A percentile compares a stretch with the other conserved stretches of the same genome.
Conservation (phyloP, 2,888 invertebrate species). For the Leuctra nigra region DNA sequence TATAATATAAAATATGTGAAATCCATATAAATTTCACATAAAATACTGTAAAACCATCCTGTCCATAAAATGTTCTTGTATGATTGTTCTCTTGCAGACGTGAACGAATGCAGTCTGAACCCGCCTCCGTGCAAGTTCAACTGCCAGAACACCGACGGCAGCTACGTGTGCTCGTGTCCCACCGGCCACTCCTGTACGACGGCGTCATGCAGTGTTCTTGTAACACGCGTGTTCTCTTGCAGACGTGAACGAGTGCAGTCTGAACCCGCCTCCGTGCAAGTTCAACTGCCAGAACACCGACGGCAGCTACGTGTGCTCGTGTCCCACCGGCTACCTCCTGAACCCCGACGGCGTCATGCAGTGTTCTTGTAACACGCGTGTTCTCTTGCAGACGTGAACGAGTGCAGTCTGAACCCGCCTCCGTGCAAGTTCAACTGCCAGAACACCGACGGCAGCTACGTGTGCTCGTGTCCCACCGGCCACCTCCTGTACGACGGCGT, state of each 20-base stretch:
- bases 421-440: constrained; percentile 76
- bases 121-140: constrained; percentile 72
- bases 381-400: constrained; percentile 61
- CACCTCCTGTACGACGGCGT: constrained; percentile 69
- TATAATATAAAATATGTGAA: too few relatives aligned
- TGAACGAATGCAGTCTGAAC: constrained; percentile 69
- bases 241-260: constrained; percentile 77
- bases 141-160: constrained; percentile 74
- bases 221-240: too few relatives aligned
- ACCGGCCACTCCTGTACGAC: constrained; percentile 70
- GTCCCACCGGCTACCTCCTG: constrained; percentile 67
- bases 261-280: constrained; percentile 67
- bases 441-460: constrained; percentile 73
- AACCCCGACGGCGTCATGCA: too few relatives aligned
- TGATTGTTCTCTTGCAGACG: constrained; percentile 44
- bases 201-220: constrained; percentile 69
- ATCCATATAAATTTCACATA: too few relatives aligned
- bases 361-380: too few relatives aligned
- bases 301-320: constrained; percentile 70
- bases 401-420: constrained; percentile 62
- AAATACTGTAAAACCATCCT: too few relatives aligned
- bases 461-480: constrained; percentile 72
- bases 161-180: constrained; percentile 71
- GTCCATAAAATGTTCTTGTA: too few relatives aligned
- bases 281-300: constrained; percentile 71